phyloP scores from a whole-genome alignment of 1,140 invertebrate species.

The Callitettix versicolor region DNA sequence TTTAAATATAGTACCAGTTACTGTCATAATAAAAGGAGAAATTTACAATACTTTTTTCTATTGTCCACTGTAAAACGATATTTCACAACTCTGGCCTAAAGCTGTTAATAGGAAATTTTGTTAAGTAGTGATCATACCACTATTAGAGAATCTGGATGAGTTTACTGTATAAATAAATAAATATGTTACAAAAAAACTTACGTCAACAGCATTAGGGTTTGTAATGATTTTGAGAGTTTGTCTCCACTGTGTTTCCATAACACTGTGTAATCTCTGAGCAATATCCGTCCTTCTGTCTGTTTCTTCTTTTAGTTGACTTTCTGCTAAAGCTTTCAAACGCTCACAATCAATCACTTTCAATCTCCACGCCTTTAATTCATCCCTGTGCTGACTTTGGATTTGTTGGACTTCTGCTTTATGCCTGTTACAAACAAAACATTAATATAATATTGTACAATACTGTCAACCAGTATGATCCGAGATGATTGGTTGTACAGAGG shows the following conservation, averaged over 20 bases:
- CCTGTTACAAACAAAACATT: conserved; percentile 3
- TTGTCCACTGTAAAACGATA: too few relatives aligned
- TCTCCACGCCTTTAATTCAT: conserved; percentile 56
- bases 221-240: conserved; percentile 60
- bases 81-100: too few relatives aligned
- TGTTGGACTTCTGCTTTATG: conserved; percentile 49
- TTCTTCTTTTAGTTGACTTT: conserved; percentile 13
- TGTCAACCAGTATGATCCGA: too few relatives aligned
- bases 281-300: conserved; percentile 44
- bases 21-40: too few relatives aligned
- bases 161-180: too few relatives aligned
- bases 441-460: conserved; percentile 3
- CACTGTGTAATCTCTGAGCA: conserved; percentile 57
- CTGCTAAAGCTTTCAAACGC: conserved; percentile 10
- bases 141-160: too few relatives aligned
- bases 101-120: too few relatives aligned
- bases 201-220: background rate
- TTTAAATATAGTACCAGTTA: too few relatives aligned
- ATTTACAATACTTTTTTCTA: too few relatives aligned
- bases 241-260: conserved; percentile 70
- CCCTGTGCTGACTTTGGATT: conserved; percentile 63
- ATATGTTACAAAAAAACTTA: too few relatives aligned
- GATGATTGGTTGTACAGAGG: too few relatives aligned
- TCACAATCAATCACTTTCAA: conserved; percentile 48
- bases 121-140: too few relatives aligned